A percentile compares a stretch with the other conserved stretches of the same genome.
These are phyloP conservation scores for Cerastoderma edule DNA, from an alignment of 2,888 invertebrate species.

Conservation along the genomic window DNA sequence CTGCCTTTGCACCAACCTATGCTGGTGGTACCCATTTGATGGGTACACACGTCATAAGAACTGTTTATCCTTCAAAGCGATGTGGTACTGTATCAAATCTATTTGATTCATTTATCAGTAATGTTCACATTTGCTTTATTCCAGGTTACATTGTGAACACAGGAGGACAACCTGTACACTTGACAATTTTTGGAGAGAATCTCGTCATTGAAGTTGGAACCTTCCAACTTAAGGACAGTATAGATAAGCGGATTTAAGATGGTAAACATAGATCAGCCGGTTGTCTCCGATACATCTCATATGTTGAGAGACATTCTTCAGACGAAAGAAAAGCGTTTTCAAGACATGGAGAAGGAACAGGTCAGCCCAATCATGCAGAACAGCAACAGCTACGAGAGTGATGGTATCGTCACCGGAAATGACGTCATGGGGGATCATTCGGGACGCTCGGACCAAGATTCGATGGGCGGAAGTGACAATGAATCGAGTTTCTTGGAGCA, in stretches of 20 bases:
- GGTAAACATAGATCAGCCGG: constrained; percentile 60
- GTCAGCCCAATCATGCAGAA: constrained; percentile 48
- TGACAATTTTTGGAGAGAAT: background rate
- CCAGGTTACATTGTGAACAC: background rate
- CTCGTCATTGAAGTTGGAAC: background rate
- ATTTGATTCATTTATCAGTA: background rate
- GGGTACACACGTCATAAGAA: too few relatives aligned
- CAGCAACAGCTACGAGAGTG: constrained; percentile 39
- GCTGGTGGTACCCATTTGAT: too few relatives aligned
- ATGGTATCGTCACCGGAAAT: constrained; percentile 39
- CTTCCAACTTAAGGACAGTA: background rate
- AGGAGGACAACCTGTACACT: background rate
- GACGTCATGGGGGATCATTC: constrained; percentile 63
- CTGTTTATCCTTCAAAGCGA: too few relatives aligned
- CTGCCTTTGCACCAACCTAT: too few relatives aligned
- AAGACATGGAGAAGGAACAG: constrained; percentile 50
- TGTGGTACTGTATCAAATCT: background rate
- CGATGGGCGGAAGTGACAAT: constrained; percentile 68
- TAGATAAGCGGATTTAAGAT: constrained; percentile 36
- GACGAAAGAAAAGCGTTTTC: constrained; percentile 92
- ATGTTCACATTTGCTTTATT: background rate
- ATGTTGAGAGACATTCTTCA: constrained; percentile 95
- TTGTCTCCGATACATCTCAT: constrained; percentile 84
- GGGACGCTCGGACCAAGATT: constrained; percentile 61
- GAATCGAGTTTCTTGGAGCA: constrained; percentile 61